A percentile compares a stretch with the other conserved stretches of the same genome.
Conservation (phyloP, 2,113 vertebrate species). For the Caretta caretta region DNA sequence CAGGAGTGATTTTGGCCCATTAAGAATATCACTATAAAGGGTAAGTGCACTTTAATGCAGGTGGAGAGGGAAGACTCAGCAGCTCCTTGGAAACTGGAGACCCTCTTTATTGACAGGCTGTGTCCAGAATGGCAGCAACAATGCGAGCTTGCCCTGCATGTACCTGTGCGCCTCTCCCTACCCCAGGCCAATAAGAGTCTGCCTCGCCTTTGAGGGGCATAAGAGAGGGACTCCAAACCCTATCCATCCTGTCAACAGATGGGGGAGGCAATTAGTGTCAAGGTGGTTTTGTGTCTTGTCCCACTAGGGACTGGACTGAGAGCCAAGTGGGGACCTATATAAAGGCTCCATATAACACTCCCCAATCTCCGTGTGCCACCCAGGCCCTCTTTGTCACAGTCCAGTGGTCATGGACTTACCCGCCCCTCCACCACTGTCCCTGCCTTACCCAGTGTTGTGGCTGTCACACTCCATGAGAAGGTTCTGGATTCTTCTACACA, state of each 20-base stretch:
- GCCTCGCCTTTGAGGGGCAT: background rate
- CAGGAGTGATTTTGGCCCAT: background rate
- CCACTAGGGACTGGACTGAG: background rate
- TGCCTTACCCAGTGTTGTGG: constrained; percentile 79
- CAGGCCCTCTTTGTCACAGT: background rate
- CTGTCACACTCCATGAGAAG: constrained; percentile 82
- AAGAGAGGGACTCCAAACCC: background rate
- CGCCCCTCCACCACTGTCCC: background rate
- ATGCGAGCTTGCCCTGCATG: background rate
- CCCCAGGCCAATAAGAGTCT: background rate
- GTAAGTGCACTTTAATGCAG: background rate
- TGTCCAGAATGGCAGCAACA: background rate
- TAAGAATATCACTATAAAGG: background rate
- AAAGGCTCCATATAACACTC: background rate
- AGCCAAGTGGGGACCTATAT: background rate
- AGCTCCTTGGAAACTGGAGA: background rate
- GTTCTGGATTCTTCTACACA: constrained; percentile 82
- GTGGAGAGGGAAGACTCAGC: background rate
- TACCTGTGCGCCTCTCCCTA: background rate
- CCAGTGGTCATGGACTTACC: background rate
- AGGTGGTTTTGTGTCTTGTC: background rate
- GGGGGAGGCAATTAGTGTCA: background rate
- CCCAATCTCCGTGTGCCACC: background rate
- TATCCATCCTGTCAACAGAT: background rate
- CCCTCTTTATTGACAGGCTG: background rate